Percentiles rank a stretch among this genome's conserved stretches.
Conservation (phyloP, 2,113 vertebrate species). For the Eupsittula cactorum region DNA sequence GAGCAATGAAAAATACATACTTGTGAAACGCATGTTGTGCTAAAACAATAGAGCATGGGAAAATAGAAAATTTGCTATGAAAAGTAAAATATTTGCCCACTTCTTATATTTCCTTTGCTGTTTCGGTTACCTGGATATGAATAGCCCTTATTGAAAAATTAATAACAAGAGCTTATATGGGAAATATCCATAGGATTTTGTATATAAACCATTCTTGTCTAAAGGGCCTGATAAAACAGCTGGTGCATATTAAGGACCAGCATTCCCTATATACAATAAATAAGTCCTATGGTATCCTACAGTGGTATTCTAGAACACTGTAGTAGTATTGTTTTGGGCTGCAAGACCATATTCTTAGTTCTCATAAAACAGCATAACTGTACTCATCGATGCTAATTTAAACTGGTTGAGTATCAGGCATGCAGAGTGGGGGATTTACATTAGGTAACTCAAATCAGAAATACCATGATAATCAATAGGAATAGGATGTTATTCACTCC, state of each 20-base stretch:
- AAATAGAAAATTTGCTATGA: background rate
- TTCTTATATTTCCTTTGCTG: conserved; percentile 41
- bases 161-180: conserved; percentile 52
- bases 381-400: background rate
- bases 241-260: conserved; percentile 50
- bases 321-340: background rate
- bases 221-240: conserved; percentile 51
- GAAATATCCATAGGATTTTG: conserved; percentile 59
- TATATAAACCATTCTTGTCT: conserved; percentile 21
- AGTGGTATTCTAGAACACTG: background rate
- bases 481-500: background rate
- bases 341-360: background rate
- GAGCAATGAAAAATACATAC: background rate
- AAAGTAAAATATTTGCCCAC: background rate
- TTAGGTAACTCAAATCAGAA: background rate
- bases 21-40: background rate
- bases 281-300: background rate
- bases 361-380: background rate
- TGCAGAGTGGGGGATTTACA: background rate
- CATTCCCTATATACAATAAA: conserved; percentile 11
- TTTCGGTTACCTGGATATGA: conserved; percentile 48
- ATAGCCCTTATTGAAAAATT: conserved; percentile 56
- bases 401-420: background rate
- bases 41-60: background rate
- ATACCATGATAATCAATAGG: background rate